Percentiles rank a stretch among this genome's conserved stretches.
Evolutionary conservation across 2,888 invertebrate species (phyloP).

Genomic region (Coelopa pilipes): DNA sequence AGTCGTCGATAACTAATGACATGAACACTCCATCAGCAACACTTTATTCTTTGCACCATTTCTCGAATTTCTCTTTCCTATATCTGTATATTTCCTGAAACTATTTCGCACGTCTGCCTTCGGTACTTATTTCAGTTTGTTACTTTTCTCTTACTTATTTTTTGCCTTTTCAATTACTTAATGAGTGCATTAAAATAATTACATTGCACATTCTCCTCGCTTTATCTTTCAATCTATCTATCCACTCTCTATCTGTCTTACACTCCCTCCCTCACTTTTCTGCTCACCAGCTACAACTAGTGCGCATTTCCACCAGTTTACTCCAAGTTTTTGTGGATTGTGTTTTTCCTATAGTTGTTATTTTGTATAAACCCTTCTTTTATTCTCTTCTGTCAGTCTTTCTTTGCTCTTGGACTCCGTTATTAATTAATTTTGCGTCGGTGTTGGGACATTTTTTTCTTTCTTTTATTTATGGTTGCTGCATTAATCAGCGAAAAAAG

Average conservation of each 20-base stretch:
- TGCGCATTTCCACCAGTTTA: slow-evolving; percentile 42
- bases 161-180: slow-evolving; percentile 50
- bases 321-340: slow-evolving; percentile 36
- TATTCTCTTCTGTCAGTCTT: not conserved
- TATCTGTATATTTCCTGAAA: not conserved
- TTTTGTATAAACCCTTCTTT: slow-evolving; percentile 6
- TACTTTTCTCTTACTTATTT: slow-evolving; percentile 32
- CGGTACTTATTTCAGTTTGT: slow-evolving; percentile 22
- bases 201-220: not conserved
- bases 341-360: slow-evolving; percentile 29
- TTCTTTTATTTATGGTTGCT: slow-evolving; percentile 18
- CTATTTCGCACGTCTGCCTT: slow-evolving; percentile 1
- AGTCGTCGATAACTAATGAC: slow-evolving; percentile 10
- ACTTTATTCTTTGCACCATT: not conserved
- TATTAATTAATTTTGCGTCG: slow-evolving; percentile 19
- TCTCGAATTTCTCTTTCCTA: not conserved
- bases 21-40: not conserved
- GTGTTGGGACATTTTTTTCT: slow-evolving; percentile 18
- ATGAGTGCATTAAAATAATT: slow-evolving; percentile 51
- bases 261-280: slow-evolving; percentile 19
- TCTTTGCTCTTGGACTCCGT: not conserved
- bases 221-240: not conserved
- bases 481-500: slow-evolving; percentile 29
- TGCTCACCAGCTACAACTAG: slow-evolving; percentile 19
- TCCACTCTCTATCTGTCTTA: slow-evolving; percentile 38